phyloP scores from a whole-genome alignment of 1,140 invertebrate species.

The Pseudomyrmex flavicornis region DNA sequence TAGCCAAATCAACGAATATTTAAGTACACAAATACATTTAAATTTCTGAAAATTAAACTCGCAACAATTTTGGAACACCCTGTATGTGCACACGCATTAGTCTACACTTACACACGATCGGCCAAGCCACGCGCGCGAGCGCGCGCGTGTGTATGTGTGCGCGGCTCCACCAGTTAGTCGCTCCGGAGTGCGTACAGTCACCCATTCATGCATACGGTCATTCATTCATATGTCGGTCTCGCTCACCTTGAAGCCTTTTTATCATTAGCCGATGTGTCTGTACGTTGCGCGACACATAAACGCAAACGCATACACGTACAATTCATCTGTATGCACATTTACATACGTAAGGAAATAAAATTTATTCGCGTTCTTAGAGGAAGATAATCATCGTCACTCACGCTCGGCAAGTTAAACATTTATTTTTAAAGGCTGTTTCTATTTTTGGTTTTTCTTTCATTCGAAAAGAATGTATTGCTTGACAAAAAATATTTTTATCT shows the following conservation, averaged over 20 bases:
- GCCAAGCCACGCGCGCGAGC: background rate
- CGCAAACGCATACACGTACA: background rate
- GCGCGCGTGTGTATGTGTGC: conserved; percentile 40
- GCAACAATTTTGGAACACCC: background rate
- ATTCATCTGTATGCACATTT: too few species aligned
- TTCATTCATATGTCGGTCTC: conserved; percentile 81
- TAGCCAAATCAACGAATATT: too few species aligned
- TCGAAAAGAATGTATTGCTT: background rate
- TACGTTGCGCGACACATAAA: conserved; percentile 1
- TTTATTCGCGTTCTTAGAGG: background rate
- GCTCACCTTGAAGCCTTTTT: conserved; percentile 81
- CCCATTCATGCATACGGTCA: conserved; percentile 83
- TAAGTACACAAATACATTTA: too few species aligned
- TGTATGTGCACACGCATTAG: conserved; percentile 11
- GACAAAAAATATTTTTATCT: background rate
- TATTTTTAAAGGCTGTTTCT: background rate
- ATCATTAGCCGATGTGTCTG: conserved; percentile 64
- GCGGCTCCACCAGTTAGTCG: conserved; percentile 36
- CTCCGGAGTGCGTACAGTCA: conserved; percentile 66
- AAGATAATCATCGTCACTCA: background rate
- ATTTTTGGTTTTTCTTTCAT: background rate
- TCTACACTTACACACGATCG: conserved; percentile 24
- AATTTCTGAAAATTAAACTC: background rate
- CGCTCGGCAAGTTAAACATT: background rate
- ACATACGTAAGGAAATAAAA: conserved; percentile 1